Evolutionary conservation across 2,797 vertebrate species (phyloP), one percentile per base, ranked within the genome.

Genomic region (Notolabrus celidotus): DNA sequence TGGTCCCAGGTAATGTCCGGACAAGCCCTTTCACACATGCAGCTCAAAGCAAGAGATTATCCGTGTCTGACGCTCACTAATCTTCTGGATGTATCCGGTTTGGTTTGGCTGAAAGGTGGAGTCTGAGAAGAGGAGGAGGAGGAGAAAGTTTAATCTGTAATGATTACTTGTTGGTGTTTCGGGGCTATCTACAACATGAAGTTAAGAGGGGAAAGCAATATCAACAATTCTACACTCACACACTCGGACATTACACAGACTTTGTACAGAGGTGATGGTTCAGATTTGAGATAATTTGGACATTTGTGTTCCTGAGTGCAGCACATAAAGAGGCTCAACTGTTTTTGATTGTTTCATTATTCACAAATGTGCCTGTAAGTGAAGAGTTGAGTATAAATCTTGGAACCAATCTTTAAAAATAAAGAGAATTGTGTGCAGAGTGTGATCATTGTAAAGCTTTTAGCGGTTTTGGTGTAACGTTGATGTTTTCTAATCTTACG

Each of bases 361-460:
- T 87, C 81, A 83, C 77, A 45, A 38, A 67, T 73, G 88, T 90
- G 88, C 87, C 87, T 90, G 6, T 49, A 63, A 25, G 16, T 70
- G 27, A 55, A 63, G 31, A 41, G 39, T 54, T 34, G 12, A 34
- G 23, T 17, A 27, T n/a, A 62, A 42, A 57, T 22, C 7, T 52
- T 45, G 36, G 45, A 61, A 19, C 20, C 67, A 71, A 57, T 12
- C 17, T 29, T 67, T 33, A 58, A 39, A 66, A 46, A 31, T 33
- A 38, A 46, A 49, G 7, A 52, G 41, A 15, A 17, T 7, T 74
- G 38, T 25, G 16, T 45, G 34, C 39, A 56, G 27, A 45, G 54
- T 15, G 4, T 42, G 20, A 71, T 33, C 47, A 20, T 60, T 63
- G 8, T 27, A 25, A n/a, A n/a, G n/a, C 38, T 22, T 53, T 33